Evolutionary conservation across 1,140 invertebrate genomes (phyloP).

Genomic region (Drosophila punjabiensis): DNA sequence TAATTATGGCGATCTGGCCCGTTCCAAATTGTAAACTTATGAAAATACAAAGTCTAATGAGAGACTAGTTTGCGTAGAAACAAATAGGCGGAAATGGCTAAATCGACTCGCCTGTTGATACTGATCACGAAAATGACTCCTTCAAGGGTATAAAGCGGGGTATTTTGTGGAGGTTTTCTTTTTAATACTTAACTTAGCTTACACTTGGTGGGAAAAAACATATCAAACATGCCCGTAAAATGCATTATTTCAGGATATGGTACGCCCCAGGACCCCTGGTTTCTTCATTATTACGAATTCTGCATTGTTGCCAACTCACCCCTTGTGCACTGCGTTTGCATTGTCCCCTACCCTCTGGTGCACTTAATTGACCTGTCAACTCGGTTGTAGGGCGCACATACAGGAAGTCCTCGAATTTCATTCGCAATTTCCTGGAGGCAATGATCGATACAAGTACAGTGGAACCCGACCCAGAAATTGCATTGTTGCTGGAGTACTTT

Average conservation of each 20-base stretch:
- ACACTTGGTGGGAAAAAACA: background rate
- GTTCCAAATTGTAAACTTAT: too few species aligned
- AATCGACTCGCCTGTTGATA: background rate
- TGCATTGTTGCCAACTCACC: constrained; percentile 18
- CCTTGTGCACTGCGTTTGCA: background rate
- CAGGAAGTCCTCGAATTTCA: constrained; percentile 27
- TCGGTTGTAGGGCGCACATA: constrained; percentile 19
- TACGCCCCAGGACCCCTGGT: constrained; percentile 1
- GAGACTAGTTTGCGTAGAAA: too few species aligned
- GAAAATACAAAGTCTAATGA: too few species aligned
- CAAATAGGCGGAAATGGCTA: background rate
- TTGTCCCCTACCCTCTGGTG: background rate
- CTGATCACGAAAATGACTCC: too few species aligned
- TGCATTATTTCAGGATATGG: constrained; percentile 1
- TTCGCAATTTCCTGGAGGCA: background rate
- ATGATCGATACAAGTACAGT: background rate
- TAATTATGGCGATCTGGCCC: too few species aligned
- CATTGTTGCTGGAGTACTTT: background rate
- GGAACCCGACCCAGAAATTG: background rate
- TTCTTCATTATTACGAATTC: constrained; percentile 6
- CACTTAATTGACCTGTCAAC: constrained; percentile 32
- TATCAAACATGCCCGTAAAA: background rate
- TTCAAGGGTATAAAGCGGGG: too few species aligned
- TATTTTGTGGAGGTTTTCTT: too few species aligned
- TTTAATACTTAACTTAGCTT: too few species aligned